Evolutionary conservation across 2,797 vertebrate genomes (phyloP).

Genomic region (Acridotheres tristis): DNA sequence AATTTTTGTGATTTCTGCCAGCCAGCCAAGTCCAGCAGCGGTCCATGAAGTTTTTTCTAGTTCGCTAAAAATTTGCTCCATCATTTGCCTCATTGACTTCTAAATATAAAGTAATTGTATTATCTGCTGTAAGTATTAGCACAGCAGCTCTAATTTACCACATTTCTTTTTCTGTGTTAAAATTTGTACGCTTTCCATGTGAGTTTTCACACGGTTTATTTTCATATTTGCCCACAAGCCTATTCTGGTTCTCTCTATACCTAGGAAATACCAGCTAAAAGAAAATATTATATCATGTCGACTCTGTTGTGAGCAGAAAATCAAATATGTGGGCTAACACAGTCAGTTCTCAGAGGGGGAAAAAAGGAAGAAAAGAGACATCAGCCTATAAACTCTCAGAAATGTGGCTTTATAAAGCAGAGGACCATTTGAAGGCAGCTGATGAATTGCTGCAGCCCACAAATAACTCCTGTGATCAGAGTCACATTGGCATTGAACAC

Average conservation of each 20-base stretch:
- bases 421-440: background rate
- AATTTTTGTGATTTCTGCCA: background rate
- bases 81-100: background rate
- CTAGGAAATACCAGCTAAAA: background rate
- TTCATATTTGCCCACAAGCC: background rate
- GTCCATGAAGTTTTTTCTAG: background rate
- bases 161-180: background rate
- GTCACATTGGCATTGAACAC: background rate
- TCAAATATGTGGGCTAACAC: background rate
- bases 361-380: background rate
- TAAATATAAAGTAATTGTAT: background rate
- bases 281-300: accelerated
- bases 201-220: background rate
- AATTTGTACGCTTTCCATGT: background rate
- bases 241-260: background rate
- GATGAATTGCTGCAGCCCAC: background rate
- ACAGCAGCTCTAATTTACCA: background rate
- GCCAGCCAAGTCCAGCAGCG: background rate
- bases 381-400: background rate
- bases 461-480: background rate
- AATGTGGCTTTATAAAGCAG: background rate
- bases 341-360: background rate
- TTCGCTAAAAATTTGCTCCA: background rate
- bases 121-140: background rate
- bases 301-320: background rate